Conservation (phyloP, 2,797 vertebrate genomes). For the Enteromius anoplus region DNA sequence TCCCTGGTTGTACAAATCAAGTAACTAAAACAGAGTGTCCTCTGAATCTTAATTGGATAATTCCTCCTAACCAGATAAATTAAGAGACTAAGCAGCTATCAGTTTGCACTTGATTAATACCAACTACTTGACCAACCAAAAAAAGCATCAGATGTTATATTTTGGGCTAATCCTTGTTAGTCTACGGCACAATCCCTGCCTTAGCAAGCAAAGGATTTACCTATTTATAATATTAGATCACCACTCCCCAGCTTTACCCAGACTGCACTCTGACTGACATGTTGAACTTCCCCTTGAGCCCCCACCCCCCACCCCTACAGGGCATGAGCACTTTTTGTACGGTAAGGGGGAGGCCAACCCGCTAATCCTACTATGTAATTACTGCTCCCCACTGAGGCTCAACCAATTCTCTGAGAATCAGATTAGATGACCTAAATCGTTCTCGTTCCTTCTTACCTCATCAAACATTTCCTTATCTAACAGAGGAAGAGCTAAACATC, state of each 20-base stretch:
- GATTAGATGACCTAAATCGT: constrained; percentile 84
- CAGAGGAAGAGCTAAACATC: constrained; percentile 79
- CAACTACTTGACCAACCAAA: constrained; percentile 25
- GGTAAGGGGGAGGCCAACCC: constrained; percentile 47
- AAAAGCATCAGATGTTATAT: constrained; percentile 46
- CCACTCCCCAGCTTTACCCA: constrained; percentile 28
- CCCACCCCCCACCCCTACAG: constrained; percentile 37
- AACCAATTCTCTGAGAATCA: constrained; percentile 80
- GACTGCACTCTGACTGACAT: constrained; percentile 19
- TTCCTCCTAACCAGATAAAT: constrained; percentile 53
- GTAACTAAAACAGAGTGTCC: constrained; percentile 41
- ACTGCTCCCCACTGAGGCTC: constrained; percentile 81
- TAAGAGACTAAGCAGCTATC: constrained; percentile 43
- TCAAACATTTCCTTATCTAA: constrained; percentile 86
- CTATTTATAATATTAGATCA: constrained; percentile 49
- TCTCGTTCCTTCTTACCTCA: constrained; percentile 78
- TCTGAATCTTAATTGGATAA: constrained; percentile 39
- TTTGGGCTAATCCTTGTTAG: constrained; percentile 52
- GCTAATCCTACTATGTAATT: constrained; percentile 88
- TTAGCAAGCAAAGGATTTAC: constrained; percentile 52
- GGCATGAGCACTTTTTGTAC: constrained; percentile 58
- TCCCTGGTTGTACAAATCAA: constrained; percentile 18
- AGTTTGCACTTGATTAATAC: constrained; percentile 50
- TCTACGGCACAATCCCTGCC: constrained; percentile 31
- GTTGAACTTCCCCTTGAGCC: constrained; percentile 19